Percentiles rank a stretch among this genome's conserved stretches.
Conservation (phyloP, 53 echinoderm and acorn worm genomes). For the Henricia sp. region DNA sequence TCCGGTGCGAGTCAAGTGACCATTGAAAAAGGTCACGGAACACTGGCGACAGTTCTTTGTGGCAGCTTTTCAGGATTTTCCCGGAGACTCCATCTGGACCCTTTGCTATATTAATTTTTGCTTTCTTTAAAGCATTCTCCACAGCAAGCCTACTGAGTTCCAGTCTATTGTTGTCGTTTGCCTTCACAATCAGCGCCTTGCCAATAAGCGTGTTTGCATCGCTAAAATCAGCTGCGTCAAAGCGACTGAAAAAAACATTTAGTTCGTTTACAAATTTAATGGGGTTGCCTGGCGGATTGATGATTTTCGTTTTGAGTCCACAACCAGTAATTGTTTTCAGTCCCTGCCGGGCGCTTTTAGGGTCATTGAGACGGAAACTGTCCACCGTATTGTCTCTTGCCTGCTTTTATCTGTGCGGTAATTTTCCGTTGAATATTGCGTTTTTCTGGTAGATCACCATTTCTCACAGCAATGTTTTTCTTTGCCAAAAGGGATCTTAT, state of each 20-base stretch:
- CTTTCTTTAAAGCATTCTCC: too few species aligned
- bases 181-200: too few species aligned
- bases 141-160: not conserved
- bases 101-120: too few species aligned
- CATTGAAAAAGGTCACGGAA: too few species aligned
- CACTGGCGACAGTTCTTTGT: too few species aligned
- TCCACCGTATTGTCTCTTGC: not conserved
- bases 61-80: too few species aligned
- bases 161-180: not conserved
- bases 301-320: not conserved
- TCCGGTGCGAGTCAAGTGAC: too few species aligned
- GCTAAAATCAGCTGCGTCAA: too few species aligned
- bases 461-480: not conserved
- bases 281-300: not conserved
- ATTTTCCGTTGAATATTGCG: not conserved
- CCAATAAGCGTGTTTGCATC: too few species aligned
- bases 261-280: too few species aligned
- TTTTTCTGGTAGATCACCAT: conserved; percentile 9
- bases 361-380: not conserved
- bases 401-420: not conserved
- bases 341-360: not conserved
- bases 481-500: not conserved
- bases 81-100: too few species aligned
- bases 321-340: not conserved
- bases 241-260: not conserved